Evolutionary conservation across 2,888 invertebrate species (phyloP), one percentile per base, ranked within the genome.

Genomic region (Cephus rjabovi): DNA sequence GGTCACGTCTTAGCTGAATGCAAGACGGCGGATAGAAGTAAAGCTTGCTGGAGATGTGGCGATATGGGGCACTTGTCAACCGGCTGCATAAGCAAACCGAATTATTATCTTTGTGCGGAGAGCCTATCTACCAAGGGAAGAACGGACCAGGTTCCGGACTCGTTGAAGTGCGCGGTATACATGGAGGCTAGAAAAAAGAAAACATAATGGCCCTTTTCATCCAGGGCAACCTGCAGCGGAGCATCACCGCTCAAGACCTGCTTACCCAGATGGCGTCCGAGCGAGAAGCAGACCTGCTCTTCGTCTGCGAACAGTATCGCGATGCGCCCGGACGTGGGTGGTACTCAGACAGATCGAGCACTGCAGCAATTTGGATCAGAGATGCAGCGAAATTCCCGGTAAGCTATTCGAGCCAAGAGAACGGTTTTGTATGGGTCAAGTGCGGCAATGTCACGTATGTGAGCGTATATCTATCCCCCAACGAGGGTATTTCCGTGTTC

Each of bases 261-360:
- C 69, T 79, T 15, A 31, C 34, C 0, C 81, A 81, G 69, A 71
- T 79, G 12, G 77, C 56, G 12, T 23, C 33, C 6, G 81, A 83
- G 33, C 73, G 73, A 12, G 37, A 71, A 6, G 75, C 77, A 6
- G 81, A 81, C 70, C 30, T 81, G 56, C 31, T 81, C 11, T 56
- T 84, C n/a, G 74, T 82, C 69, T 79, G 82, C 73, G 84, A 86
- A n/a, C 84, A 83, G 73, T 83, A 86, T 73, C 56, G 75, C 40
- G 69, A 78, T n/a, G 74, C 35, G 31, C 75, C 77, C 3, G 34
- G 23, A 56, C 34, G 31, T 4, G 15, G 33, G 11, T 83, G 83
- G 83, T 76, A 69, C 71, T 30, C 76, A 1, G 81, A 83, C 75
- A 11, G 71, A 15, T 34, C 69, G 1, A 77, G 77, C 15, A 81